Conservation (phyloP, 2,113 vertebrate genomes). For the Trochalopteron elliotii region DNA sequence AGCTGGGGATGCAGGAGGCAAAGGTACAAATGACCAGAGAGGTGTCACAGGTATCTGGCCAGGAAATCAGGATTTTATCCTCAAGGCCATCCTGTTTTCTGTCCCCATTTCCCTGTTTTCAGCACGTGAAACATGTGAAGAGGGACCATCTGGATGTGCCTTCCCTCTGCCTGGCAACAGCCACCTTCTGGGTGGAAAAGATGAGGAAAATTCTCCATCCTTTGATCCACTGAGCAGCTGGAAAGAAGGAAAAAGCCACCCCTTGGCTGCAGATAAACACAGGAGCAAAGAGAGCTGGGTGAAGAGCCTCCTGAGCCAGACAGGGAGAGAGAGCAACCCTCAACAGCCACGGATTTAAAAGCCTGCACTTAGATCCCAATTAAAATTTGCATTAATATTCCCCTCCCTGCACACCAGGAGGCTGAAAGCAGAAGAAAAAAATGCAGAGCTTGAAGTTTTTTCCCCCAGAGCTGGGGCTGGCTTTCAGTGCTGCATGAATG, state of each 20-base stretch:
- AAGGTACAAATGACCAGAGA: not conserved
- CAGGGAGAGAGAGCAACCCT: not conserved
- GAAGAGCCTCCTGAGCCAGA: not conserved
- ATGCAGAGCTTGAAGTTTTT: not conserved
- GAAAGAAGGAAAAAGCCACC: not conserved
- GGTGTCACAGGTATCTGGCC: not conserved
- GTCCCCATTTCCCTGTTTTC: not conserved
- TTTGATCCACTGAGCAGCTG: not conserved
- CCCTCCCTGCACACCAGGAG: not conserved
- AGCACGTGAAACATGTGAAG: not conserved
- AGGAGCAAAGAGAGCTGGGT: not conserved
- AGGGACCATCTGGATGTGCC: not conserved
- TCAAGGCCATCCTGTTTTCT: not conserved
- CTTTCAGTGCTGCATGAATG: not conserved
- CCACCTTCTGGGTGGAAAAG: not conserved
- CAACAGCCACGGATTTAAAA: not conserved
- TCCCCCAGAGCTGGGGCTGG: not conserved
- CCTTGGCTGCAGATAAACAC: not conserved
- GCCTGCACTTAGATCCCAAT: not conserved
- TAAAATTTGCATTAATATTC: not conserved
- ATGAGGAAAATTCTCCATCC: not conserved
- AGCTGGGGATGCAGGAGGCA: not conserved
- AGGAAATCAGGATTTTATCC: not conserved
- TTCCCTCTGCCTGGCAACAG: not conserved
- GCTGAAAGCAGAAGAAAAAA: not conserved